Percentiles rank a stretch among this genome's conserved stretches.
phyloP scores from a whole-genome alignment of 2,113 vertebrate genomes.

The Boleophthalmus pectinirostris region DNA sequence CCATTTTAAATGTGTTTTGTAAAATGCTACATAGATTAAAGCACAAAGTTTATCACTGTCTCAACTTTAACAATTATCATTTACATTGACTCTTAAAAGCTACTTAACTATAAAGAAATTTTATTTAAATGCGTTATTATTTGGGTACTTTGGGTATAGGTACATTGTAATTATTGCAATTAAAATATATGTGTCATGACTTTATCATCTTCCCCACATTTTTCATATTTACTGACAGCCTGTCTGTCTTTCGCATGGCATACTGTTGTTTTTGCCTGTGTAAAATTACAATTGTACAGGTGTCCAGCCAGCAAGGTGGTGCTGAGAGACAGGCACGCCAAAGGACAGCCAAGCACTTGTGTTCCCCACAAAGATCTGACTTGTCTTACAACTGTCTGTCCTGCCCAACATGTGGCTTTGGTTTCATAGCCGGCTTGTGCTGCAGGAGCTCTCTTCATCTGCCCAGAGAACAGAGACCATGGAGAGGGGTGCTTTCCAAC shows the following conservation, averaged over 20 bases:
- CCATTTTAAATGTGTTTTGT: too few relatives aligned
- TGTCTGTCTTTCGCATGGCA: constrained; percentile 30
- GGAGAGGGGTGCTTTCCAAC: constrained; percentile 64
- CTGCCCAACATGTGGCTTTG: constrained; percentile 72
- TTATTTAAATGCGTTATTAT: too few relatives aligned
- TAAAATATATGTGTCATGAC: not conserved
- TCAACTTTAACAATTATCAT: not conserved
- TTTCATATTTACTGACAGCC: not conserved
- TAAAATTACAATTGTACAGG: constrained; percentile 73
- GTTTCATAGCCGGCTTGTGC: constrained; percentile 68
- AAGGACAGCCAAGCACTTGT: constrained; percentile 78
- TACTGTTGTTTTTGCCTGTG: constrained; percentile 62
- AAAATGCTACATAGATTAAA: not conserved
- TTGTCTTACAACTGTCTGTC: constrained; percentile 74
- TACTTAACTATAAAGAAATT: too few relatives aligned
- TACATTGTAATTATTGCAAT: not conserved
- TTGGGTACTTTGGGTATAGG: not conserved
- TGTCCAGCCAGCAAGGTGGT: constrained; percentile 59
- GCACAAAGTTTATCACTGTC: not conserved
- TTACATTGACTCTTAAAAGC: not conserved
- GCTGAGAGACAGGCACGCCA: constrained; percentile 73
- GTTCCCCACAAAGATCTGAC: constrained; percentile 78
- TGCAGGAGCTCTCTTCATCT: constrained; percentile 59
- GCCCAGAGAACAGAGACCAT: constrained; percentile 63
- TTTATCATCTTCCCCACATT: not conserved